Evolutionary conservation across 2,113 vertebrate species (phyloP).

Genomic region (Albula glossodonta): DNA sequence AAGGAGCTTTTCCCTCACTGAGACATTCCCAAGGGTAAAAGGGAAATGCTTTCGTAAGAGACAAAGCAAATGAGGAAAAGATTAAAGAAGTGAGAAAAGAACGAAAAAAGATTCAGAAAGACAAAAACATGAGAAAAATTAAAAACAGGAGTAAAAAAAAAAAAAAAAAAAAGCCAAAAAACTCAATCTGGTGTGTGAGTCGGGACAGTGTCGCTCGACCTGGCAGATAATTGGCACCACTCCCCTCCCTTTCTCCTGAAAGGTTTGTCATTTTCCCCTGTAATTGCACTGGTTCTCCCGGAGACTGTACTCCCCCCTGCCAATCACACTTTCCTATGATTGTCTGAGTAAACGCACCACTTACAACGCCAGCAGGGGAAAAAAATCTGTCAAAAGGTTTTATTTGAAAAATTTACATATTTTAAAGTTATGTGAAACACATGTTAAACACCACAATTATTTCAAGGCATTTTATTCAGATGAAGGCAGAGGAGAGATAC

Average conservation of each 20-base stretch:
- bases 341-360: background rate
- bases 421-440: background rate
- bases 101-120: background rate
- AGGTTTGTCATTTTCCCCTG: background rate
- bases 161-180: background rate
- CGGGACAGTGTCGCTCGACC: background rate
- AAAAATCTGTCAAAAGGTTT: background rate
- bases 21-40: too few relatives aligned
- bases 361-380: background rate
- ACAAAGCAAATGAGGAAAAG: too few relatives aligned
- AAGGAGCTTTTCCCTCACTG: too few relatives aligned
- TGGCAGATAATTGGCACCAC: background rate
- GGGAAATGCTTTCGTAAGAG: too few relatives aligned
- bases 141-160: background rate
- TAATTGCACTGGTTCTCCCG: background rate
- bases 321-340: background rate
- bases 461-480: background rate
- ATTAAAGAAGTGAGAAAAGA: too few relatives aligned
- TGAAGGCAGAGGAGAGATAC: background rate
- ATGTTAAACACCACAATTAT: background rate
- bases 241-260: background rate
- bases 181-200: too few relatives aligned
- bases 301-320: background rate
- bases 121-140: conserved; percentile 12
- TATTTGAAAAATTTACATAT: background rate